Evolutionary conservation across 2,113 vertebrate genomes (phyloP).

Genomic region (Helogale parvula): DNA sequence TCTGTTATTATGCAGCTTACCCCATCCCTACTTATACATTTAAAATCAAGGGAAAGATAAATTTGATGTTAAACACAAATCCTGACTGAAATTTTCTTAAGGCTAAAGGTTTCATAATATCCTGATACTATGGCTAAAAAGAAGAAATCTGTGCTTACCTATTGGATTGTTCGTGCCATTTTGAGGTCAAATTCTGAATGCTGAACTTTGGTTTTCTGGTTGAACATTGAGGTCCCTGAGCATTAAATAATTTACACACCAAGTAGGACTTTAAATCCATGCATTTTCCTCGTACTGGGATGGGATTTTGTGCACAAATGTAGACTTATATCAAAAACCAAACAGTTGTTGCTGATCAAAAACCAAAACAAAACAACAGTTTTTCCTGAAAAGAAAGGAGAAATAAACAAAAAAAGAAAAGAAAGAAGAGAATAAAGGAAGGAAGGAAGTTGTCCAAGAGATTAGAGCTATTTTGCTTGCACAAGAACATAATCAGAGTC

Average conservation of each 20-base stretch:
- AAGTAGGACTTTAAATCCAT: constrained; percentile 32
- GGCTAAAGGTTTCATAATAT: constrained; percentile 57
- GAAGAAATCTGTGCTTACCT: constrained; percentile 57
- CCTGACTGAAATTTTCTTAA: constrained; percentile 63
- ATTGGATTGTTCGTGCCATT: constrained; percentile 55
- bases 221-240: constrained; percentile 8
- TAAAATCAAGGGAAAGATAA: constrained; percentile 59
- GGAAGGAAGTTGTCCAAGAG: background rate
- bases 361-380: constrained; percentile 6
- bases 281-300: background rate
- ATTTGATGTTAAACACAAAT: constrained; percentile 59
- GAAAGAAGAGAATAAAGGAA: too few species aligned
- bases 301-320: background rate
- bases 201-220: constrained; percentile 55
- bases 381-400: background rate
- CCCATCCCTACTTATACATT: background rate
- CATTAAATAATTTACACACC: constrained; percentile 42
- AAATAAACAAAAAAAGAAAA: background rate
- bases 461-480: background rate
- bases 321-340: background rate
- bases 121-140: constrained; percentile 50
- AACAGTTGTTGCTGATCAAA: constrained; percentile 12
- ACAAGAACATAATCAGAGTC: background rate
- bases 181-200: constrained; percentile 42
- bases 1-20: background rate